Percentiles rank a stretch among this genome's conserved stretches.
phyloP scores from a whole-genome alignment of 1,140 invertebrate genomes.

The Ceratina australensis region DNA sequence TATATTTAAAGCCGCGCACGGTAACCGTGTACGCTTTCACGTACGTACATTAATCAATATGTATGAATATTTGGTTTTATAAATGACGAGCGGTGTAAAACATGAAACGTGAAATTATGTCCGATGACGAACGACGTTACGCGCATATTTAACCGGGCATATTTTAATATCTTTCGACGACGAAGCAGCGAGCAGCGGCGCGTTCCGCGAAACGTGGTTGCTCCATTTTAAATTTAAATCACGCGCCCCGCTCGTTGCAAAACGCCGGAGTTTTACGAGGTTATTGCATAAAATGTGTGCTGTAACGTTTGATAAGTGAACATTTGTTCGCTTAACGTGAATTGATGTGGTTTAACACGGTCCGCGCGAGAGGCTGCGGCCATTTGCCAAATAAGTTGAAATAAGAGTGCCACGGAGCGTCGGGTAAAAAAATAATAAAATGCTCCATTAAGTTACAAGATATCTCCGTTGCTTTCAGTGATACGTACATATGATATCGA shows the following conservation, averaged over 20 bases:
- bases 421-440: no score
- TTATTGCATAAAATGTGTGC: neutral
- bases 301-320: neutral
- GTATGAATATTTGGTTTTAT: no score
- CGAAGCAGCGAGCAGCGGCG: neutral
- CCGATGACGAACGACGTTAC: neutral
- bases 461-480: no score
- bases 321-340: neutral
- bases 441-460: no score
- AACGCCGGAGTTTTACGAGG: constrained; percentile 8
- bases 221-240: constrained; percentile 45
- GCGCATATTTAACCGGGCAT: neutral
- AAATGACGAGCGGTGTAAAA: no score
- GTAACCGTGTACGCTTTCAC: no score
- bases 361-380: neutral
- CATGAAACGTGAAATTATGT: constrained; percentile 22
- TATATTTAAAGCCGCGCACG: no score
- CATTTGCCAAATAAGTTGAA: neutral
- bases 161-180: neutral
- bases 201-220: constrained; percentile 35
- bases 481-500: no score
- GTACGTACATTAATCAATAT: no score
- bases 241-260: constrained; percentile 25
- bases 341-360: neutral
- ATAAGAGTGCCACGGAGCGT: no score